Evolutionary conservation across 1,140 invertebrate species (phyloP).

Genomic region (Cephus cinctus): DNA sequence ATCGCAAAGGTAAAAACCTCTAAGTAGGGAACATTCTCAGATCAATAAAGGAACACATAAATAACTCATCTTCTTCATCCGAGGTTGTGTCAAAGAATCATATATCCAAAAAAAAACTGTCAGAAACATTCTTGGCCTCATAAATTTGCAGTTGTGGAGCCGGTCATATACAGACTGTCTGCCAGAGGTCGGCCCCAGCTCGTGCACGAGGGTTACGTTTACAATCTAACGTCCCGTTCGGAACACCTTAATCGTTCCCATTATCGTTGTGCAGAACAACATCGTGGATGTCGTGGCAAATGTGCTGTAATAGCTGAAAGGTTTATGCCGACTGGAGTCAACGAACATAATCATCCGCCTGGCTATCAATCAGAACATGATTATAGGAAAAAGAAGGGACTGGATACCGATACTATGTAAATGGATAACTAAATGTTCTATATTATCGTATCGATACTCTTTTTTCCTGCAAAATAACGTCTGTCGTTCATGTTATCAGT

Average conservation of each 20-base stretch:
- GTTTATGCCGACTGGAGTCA: constrained; percentile 40
- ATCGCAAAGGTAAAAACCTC: no score
- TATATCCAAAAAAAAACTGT: no score
- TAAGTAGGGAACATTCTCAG: no score
- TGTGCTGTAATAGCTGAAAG: constrained; percentile 39
- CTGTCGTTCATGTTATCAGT: no score
- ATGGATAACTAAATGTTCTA: no score
- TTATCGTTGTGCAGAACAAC: constrained; percentile 38
- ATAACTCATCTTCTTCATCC: no score
- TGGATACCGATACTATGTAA: constrained; percentile 23
- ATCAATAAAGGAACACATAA: no score
- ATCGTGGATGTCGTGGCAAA: constrained; percentile 41
- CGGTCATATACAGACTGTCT: constrained; percentile 37
- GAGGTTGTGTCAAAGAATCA: no score
- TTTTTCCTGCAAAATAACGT: no score
- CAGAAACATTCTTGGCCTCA: no score
- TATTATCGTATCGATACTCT: no score
- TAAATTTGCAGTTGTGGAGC: constrained; percentile 21
- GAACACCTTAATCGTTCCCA: constrained; percentile 34
- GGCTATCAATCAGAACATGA: constrained; percentile 36
- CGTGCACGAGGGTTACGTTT: constrained; percentile 36
- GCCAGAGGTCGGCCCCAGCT: constrained; percentile 35
- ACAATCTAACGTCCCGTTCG: constrained; percentile 38
- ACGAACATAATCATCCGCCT: constrained; percentile 36
- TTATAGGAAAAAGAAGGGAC: constrained; percentile 34